phyloP scores from a whole-genome alignment of 2,888 invertebrate species.

The Chymomyza fuscimana region DNA sequence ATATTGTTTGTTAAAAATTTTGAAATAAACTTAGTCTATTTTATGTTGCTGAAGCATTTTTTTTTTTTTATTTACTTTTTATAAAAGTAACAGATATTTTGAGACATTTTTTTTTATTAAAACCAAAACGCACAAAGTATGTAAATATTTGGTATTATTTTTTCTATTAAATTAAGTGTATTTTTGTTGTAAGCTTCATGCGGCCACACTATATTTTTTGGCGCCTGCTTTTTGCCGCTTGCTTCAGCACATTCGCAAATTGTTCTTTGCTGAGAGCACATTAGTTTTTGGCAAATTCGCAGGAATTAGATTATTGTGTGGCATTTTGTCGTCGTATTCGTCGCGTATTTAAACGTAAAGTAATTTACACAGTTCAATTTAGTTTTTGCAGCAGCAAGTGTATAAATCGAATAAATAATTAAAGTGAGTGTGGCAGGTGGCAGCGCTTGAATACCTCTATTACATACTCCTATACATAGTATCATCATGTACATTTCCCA shows the following conservation, averaged over 20 bases:
- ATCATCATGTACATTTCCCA: conserved; percentile 57
- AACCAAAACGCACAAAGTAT: neutral
- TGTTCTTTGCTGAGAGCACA: neutral
- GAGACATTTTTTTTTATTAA: no score
- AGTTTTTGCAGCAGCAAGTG: neutral
- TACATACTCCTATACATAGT: neutral
- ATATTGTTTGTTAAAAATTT: no score
- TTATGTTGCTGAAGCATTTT: no score
- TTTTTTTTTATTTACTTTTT: no score
- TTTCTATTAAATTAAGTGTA: neutral
- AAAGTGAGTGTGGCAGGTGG: conserved; percentile 34
- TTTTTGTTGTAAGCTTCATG: neutral
- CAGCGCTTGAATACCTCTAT: neutral
- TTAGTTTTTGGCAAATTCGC: neutral
- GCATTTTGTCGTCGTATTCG: neutral
- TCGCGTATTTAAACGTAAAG: conserved; percentile 2
- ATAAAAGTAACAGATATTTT: no score
- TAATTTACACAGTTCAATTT: conserved; percentile 16
- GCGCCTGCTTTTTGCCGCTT: neutral
- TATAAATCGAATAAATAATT: conserved; percentile 2
- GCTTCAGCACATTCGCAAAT: neutral
- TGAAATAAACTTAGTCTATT: no score
- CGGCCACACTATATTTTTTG: neutral
- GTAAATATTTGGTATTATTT: neutral
- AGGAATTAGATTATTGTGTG: neutral